phyloP scores from a whole-genome alignment of 2,888 invertebrate species.

The Embidobia sp. region DNA sequence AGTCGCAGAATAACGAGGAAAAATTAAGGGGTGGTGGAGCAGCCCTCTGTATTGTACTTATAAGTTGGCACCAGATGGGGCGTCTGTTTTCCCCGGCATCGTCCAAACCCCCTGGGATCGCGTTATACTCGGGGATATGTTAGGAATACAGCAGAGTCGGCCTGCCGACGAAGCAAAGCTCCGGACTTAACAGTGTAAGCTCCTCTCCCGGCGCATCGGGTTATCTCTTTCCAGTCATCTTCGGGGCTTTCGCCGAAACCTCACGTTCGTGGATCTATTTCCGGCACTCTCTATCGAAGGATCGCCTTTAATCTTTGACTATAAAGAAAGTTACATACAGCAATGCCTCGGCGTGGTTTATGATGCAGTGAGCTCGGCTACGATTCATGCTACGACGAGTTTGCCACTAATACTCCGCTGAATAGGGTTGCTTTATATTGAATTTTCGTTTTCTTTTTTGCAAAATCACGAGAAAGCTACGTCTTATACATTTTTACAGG shows the following conservation, averaged over 20 bases:
- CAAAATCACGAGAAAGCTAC: conserved; percentile 34
- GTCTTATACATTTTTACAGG: conserved; percentile 49
- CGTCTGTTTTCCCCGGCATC: conserved; percentile 41
- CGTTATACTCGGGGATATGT: conserved; percentile 70
- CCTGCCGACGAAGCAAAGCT: conserved; percentile 75
- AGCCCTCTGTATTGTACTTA: too few species aligned
- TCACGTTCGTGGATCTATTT: conserved; percentile 70
- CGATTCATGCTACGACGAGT: conserved; percentile 49
- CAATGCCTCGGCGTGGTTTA: conserved; percentile 50
- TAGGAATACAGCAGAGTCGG: conserved; percentile 75
- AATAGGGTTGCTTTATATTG: conserved; percentile 56
- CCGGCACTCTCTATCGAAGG: conserved; percentile 66
- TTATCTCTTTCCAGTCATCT: conserved; percentile 68
- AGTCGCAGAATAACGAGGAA: too few species aligned
- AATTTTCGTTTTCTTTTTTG: conserved; percentile 56
- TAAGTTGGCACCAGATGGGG: conserved; percentile 65
- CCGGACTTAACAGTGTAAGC: conserved; percentile 76
- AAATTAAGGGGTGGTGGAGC: too few species aligned
- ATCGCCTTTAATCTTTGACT: conserved; percentile 65
- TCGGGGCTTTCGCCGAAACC: conserved; percentile 72
- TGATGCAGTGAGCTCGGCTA: conserved; percentile 53
- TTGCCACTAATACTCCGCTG: conserved; percentile 53
- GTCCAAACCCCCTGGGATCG: conserved; percentile 70
- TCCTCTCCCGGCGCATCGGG: conserved; percentile 66
- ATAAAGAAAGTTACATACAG: conserved; percentile 62